A percentile compares a stretch with the other conserved stretches of the same genome.
Evolutionary conservation across 2,113 vertebrate species (phyloP).

Genomic region (Elephas maximus): DNA sequence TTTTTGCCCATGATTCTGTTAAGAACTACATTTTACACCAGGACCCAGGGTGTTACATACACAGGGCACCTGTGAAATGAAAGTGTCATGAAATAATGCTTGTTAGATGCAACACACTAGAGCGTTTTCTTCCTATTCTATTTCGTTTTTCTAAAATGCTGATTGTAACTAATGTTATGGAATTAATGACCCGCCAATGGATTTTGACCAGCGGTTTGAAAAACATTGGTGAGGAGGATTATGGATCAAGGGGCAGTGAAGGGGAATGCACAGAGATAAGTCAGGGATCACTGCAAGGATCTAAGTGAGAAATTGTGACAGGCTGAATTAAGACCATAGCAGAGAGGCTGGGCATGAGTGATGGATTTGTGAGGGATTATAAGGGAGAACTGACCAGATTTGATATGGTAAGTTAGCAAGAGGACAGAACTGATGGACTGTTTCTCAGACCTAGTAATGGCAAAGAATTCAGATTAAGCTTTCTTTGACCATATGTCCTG

Average conservation of each 20-base stretch:
- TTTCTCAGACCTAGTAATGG: too few relatives aligned
- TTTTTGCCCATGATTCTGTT: not conserved
- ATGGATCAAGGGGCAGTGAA: too few relatives aligned
- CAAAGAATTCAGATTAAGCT: too few relatives aligned
- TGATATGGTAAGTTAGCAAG: not conserved
- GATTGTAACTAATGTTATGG: not conserved
- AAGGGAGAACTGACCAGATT: not conserved
- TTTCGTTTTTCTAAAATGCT: not conserved
- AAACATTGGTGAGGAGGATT: not conserved
- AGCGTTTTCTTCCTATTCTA: not conserved
- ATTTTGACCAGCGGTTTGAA: not conserved
- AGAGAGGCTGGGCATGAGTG: not conserved
- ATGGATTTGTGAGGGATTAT: not conserved
- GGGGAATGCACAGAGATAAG: not conserved
- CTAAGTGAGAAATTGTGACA: not conserved
- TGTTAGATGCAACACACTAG: not conserved
- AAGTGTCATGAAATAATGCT: not conserved
- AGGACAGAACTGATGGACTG: not conserved
- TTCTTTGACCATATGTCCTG: too few relatives aligned
- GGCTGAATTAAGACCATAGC: not conserved
- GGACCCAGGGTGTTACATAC: not conserved
- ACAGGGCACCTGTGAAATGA: not conserved
- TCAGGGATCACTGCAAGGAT: too few relatives aligned
- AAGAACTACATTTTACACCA: not conserved
- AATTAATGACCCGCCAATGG: not conserved